Conservation (phyloP, 2,113 vertebrate genomes). For the human (Homo sapiens) region GRCh38 chr13:49991501-49992000, state of each 20-base stretch:
- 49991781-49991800: background rate
- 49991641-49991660: slow-evolving; percentile 5
- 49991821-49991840: background rate
- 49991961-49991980: no score
- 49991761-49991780: background rate
- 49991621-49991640: background rate
- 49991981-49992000: no score
- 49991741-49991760: background rate
- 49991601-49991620: background rate
- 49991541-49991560: background rate
- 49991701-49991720: background rate
- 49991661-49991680: background rate
- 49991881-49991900: background rate
- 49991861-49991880: background rate
- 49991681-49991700: background rate
- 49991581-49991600: slow-evolving; percentile 12
- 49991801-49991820: background rate
- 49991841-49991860: background rate
- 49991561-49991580: background rate
- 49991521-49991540: background rate
- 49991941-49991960: no score
- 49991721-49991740: background rate
- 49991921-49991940: background rate
- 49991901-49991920: background rate
- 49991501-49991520: no score